Conservation (phyloP, 1,140 invertebrate species). For the Drosophila biarmipes region DNA sequence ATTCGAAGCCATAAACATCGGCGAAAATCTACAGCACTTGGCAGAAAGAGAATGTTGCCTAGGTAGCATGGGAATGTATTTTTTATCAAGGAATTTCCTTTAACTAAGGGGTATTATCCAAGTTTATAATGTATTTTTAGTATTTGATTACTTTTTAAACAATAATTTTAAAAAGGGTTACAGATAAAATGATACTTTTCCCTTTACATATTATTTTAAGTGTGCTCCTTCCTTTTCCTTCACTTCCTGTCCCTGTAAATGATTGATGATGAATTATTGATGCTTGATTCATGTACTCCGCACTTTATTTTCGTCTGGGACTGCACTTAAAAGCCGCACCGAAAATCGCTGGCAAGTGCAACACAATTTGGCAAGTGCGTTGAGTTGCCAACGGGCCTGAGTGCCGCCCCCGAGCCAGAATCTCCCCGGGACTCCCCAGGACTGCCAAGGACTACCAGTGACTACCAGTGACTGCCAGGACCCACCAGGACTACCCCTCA, state of each 20-base stretch:
- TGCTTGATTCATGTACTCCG: slow-evolving; percentile 60
- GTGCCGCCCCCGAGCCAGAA: slow-evolving; percentile 4
- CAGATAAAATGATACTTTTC: neutral
- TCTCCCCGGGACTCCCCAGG: neutral
- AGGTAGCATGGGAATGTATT: neutral
- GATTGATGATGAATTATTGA: slow-evolving; percentile 82
- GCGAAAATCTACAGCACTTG: neutral
- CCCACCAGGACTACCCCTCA: neutral
- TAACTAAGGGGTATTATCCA: no score
- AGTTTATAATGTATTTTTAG: no score
- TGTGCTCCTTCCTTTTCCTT: neutral
- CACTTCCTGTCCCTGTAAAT: slow-evolving; percentile 8
- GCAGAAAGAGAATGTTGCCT: neutral
- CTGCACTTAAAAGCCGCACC: slow-evolving; percentile 31
- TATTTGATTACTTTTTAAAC: no score
- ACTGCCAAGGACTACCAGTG: neutral
- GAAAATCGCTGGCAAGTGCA: slow-evolving; percentile 46
- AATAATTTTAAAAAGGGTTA: no score
- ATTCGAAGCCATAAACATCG: slow-evolving; percentile 14
- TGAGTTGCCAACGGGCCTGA: slow-evolving; percentile 64
- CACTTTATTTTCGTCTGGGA: slow-evolving; percentile 35
- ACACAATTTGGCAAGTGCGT: slow-evolving; percentile 44
- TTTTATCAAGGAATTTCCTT: neutral
- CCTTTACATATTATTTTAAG: neutral
- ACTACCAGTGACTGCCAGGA: no score